Conservation (phyloP, 2,113 vertebrate species). For the Cavia aperea region DNA sequence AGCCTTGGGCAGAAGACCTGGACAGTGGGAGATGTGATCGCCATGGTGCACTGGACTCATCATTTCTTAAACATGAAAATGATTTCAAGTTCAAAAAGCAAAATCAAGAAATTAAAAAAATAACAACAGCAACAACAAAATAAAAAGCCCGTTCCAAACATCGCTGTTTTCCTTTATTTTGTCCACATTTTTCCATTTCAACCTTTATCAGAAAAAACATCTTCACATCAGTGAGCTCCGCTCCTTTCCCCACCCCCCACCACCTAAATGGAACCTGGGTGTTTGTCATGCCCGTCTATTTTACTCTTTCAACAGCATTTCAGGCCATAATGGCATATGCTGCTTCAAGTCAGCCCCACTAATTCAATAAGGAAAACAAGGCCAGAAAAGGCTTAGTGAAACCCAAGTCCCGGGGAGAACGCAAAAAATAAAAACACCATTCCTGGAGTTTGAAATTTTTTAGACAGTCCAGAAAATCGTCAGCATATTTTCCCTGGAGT, state of each 20-base stretch:
- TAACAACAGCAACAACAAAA: background rate
- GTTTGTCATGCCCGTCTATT: constrained; percentile 31
- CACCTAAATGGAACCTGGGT: constrained; percentile 29
- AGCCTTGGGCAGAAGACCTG: background rate
- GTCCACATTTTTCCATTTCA: background rate
- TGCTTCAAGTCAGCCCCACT: constrained; percentile 58
- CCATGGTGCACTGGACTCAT: background rate
- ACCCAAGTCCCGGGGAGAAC: constrained; percentile 59
- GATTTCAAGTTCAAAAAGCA: constrained; percentile 2
- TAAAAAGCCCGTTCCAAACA: background rate
- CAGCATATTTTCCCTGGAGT: constrained; percentile 47
- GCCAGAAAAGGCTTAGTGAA: constrained; percentile 59
- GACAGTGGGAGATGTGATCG: background rate
- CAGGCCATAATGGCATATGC: constrained; percentile 43
- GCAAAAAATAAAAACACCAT: constrained; percentile 66
- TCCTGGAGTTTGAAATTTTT: constrained; percentile 57
- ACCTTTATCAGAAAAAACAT: constrained; percentile 37
- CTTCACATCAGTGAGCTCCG: background rate
- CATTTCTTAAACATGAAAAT: background rate
- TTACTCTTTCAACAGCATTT: constrained; percentile 55
- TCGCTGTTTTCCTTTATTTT: background rate
- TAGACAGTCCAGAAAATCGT: constrained; percentile 64
- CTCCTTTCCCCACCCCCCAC: background rate
- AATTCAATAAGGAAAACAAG: constrained; percentile 65
- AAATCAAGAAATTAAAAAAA: background rate